Evolutionary conservation across 2,797 vertebrate genomes (phyloP), one percentile per base, ranked within the genome.

Genomic region (Microctenopoma lineatum): DNA sequence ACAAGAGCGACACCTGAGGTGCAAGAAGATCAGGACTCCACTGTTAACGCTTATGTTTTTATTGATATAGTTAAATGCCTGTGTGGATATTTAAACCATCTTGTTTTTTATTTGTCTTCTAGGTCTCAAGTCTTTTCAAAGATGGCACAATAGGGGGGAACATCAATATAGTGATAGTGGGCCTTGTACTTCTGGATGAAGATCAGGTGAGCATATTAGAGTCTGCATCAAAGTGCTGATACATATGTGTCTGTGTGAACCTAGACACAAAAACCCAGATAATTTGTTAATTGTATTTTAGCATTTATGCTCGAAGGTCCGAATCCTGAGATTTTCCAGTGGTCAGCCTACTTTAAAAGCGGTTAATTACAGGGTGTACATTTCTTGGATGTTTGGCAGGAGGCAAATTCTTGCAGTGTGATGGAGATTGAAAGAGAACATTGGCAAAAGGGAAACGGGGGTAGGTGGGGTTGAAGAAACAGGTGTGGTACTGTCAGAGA

Each of bases 81-180:
- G 12, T 57, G 26, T 64, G 59, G 66, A 64, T 39, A 58, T 78
- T 87, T 75, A 66, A 83, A 90, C 81, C 88, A 90, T 84, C 72
- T 34, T 8, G 4, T 50, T 59, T 65, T 58, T 46, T 78, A 27
- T 86, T 44, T 90, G 18, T 15, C 25, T 6, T 80, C n/a, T 66
- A 98, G 96, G 96, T 98, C 45, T 98, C 96, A 36, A 94, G 94
- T 55, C 91, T 98, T 71, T 98, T 96, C 81, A 96, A 96, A 90
- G 96, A 98, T 1, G 95, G 95, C 3, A 97, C 96, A 0, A 97
- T 98, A 57, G 96, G 96, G 41, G 95, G 95, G 5, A 95, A 96
- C 75, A 96, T 98, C 80, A 97, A 97, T 66, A 95, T 98, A 38
- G 95, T 94, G 7, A 93, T 98, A 7, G 96, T 97, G 13, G 96